Evolutionary conservation across 2,888 invertebrate genomes (phyloP), one percentile per base, ranked within the genome.

Genomic region (Calameuta idolon): DNA sequence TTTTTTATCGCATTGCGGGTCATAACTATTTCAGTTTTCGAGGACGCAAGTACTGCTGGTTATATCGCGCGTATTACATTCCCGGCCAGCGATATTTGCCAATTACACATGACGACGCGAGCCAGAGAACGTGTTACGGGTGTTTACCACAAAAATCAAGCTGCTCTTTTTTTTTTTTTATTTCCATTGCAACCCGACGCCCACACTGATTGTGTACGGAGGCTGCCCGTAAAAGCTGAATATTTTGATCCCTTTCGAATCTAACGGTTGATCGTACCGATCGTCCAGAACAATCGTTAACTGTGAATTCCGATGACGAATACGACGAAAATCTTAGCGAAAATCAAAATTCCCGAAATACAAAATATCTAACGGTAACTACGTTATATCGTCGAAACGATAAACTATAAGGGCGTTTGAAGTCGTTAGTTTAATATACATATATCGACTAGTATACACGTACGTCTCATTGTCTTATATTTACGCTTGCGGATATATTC

Each of bases 11-110:
- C 74, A 35, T 79, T 79, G 78, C 80, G 77, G 83, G 82, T 84
- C 83, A 82, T 79, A 86, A 86, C 85, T 87, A 87, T 87, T 87
- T 85, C 83, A 84, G 84, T 85, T 85, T 84, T 82, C 83, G 86
- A 86, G 86, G 85, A 85, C 85, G 77, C 74, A 71, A 69, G 68
- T 76, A 31, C 68, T 55, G 55, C 55, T 55, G 55, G 55, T 55
- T 55, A 55, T 55, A 55, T 55, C 55, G 55, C 55, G 55, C 23
- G 40, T 55, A 30, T 40, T 75, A 37, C 68, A 73, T 73, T 74
- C 79, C 69, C 80, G 77, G 81, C 79, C 78, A 77, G 76, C 77
- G 78, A 80, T 85, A 84, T 87, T 85, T 81, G 82, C 85, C 83
- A 86, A 86, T 84, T 86, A 83, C 80, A 79, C 75, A 69, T 31